A percentile compares a stretch with the other conserved stretches of the same genome.
These are phyloP conservation scores for Bufo bufo DNA, from an alignment of 2,113 vertebrate genomes.

Conservation along the genomic window DNA sequence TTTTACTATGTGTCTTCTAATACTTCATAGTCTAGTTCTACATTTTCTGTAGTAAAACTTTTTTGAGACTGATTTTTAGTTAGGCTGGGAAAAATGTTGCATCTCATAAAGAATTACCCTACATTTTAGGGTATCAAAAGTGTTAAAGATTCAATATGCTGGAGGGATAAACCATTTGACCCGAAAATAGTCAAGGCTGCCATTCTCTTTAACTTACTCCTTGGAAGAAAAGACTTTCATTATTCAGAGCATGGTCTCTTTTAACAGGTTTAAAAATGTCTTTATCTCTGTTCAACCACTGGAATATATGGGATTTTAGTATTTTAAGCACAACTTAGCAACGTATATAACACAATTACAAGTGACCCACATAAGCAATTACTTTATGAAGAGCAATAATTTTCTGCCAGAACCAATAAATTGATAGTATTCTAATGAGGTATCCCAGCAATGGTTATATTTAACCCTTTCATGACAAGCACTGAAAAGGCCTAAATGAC, in stretches of 20 bases:
- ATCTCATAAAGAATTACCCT: not conserved
- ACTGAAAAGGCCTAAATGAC: too few species aligned
- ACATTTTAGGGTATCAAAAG: not conserved
- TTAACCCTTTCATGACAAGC: too few species aligned
- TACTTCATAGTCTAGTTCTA: not conserved
- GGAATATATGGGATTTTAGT: slow-evolving; percentile 54
- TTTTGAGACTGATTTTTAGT: not conserved
- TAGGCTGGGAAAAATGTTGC: not conserved
- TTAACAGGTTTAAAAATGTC: slow-evolving; percentile 51
- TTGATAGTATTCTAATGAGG: not conserved
- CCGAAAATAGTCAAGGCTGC: slow-evolving; percentile 14
- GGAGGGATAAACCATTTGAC: slow-evolving; percentile 42
- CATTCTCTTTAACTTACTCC: not conserved
- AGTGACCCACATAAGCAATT: not conserved
- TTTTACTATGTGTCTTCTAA: not conserved
- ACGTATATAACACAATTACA: slow-evolving; percentile 41
- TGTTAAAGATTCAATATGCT: not conserved
- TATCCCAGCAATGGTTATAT: not conserved
- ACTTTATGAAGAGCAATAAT: not conserved
- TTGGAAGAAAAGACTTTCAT: not conserved
- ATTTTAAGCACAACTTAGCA: slow-evolving; percentile 51
- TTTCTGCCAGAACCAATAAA: not conserved
- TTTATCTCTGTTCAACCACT: slow-evolving; percentile 54
- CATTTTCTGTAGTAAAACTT: not conserved
- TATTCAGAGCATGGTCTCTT: slow-evolving; percentile 3